Evolutionary conservation across 2,888 invertebrate species (phyloP), one percentile per base, ranked within the genome.

Genomic region (Eustalomyia histrio): DNA sequence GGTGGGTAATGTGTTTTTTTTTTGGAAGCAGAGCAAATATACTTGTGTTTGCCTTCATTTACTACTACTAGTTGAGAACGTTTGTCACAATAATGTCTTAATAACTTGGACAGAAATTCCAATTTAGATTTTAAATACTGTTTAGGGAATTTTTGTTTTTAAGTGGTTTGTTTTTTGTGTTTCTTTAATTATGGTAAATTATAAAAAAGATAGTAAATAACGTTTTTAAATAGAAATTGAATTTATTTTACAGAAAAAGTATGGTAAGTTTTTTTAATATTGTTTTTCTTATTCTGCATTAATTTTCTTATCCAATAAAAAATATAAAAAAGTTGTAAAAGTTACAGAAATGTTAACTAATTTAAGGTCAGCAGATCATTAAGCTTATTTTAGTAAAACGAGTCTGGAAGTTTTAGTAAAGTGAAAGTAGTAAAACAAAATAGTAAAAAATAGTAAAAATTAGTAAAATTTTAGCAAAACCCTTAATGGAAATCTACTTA

Each of bases 1-100:
- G 81, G 57, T 57, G 50, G 43, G 43, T 14, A 47, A 47, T 47
- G 5, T 39, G 1, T n/a, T 14, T 47, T 47, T 47, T 29, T 29
- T 6, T 29, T 6, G 3, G 24, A 3, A 6, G 4, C 7, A 7
- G 43, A 47, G 1, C 1, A 39, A 39, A 39, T 47, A n/a, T n/a
- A 14, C n/a, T 14, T 47, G 43, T 47, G 39, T 39, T 10, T 39
- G 39, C 12, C 39, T 39, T 12, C 39, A 39, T 39, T 39, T 39
- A 8, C 39, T 12, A 39, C 12, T 39, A 8, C 39, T 12, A 39
- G 29, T 29, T 29, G n/a, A 29, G 12, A 14, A 39, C 39, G 14
- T 39, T 39, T 39, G 14, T 39, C 39, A 39, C 10, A 39, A 39
- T 39, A 39, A 39, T 39, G 39, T 39, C 39, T 39, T 39, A 39